Base-by-base conservation (phyloP, 2,113 vertebrate genomes). In the Myotis lucifugus region DNA sequence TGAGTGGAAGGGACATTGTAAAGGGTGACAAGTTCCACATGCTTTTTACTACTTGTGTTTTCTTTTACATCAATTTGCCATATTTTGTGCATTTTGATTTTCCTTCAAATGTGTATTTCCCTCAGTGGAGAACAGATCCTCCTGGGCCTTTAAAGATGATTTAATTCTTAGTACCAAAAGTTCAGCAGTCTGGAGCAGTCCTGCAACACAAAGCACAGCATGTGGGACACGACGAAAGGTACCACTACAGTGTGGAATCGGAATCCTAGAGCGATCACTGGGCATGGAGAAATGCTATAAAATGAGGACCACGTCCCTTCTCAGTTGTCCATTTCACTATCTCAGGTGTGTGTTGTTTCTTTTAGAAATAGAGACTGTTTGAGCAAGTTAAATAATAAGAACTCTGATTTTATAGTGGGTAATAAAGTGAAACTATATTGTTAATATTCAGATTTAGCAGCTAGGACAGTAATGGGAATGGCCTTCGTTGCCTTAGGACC, bases 81-180 rank as follows among this genome's bases (percentile, higher is more conserved):
- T 73, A 9, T 64, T 94, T 85, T 17, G 3, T 17, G 12, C 50
- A 92, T 95, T 93, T 64, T 77, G 9, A 84, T 90, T 92, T 94
- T 88, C 40, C 32, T 83, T 81, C 78, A 91, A 90, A 15, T 93
- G 27, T 34, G 1, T 91, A 67, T 94, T 92, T 93, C 85, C 86
- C 42, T 95, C 83, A 69, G 70, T 70, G 66, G 40, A 95, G 64
- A 95, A 67, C 9, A 84, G 34, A 90, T 95, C 23, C 66, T 95
- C 54, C 66, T 27, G 48, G 54, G 59, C 67, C 84, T 97, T 95
- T 95, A 91, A 96, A 93, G 64, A 81, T 96, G 27, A 93, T 94
- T 95, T 84, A 93, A 94, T 69, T 92, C 77, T 76, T 77, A 83
- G 87, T 82, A 82, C 48, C 15, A 25, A 85, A 88, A 87, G 59